Evolutionary conservation across 2,797 vertebrate species (phyloP), one percentile per base, ranked within the genome.

Genomic region (Tapirus indicus): DNA sequence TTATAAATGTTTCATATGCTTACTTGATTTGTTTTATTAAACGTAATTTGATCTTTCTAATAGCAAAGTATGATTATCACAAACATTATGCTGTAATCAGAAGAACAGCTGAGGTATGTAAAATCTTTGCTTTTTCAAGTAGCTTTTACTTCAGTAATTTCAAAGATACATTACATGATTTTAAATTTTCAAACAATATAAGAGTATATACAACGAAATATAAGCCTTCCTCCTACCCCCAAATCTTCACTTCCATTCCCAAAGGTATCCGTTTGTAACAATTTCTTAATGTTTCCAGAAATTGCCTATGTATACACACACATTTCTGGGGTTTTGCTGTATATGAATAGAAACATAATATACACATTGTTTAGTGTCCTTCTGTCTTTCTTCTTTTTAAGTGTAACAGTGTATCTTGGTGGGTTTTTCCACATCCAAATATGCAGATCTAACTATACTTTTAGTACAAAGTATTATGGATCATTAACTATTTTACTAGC

Each of bases 21-120:
- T 93, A 86, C 54, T 88, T 95, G 18, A 86, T 88, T 93, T 96
- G 82, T 85, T 96, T 92, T 91, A 47, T 93, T 88, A 94, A 95
- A 88, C 64, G 64, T 64, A 82, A 93, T 85, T 97, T 84, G 58
- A 91, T 79, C 35, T 56, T 95, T 80, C 71, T 93, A 87, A 79
- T 84, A 74, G 71, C 56, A n/a, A 95, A 88, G 32, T 49, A 66
- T 88, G 38, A 93, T 93, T 88, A 94, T 91, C 72, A 69, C 41
- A 94, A 97, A 88, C 74, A 89, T 74, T 85, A 84, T 74, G 32
- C 68, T 68, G 0, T 60, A 96, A 93, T 77, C 62, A 96, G 52
- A 88, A 96, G 60, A 96, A 88, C 23, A 88, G 56, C 88, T 56
- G 35, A 88, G 32, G 4, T 69, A 69, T 74, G 12, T 54, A 91